A percentile compares a stretch with the other conserved stretches of the same genome.
Conservation (phyloP, 2,888 invertebrate species). For the Zygothrica quintamaculata region DNA sequence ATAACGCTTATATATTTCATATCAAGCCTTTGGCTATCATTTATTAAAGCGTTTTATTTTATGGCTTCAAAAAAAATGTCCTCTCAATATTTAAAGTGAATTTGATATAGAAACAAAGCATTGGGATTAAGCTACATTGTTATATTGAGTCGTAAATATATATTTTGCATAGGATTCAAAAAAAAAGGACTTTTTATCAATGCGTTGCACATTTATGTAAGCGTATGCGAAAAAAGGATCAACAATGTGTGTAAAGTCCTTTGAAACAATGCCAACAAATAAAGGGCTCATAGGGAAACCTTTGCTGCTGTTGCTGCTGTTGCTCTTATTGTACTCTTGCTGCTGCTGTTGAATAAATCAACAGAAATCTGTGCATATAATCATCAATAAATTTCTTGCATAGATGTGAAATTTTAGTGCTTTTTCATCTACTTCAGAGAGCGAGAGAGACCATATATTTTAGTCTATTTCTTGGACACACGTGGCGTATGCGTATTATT, state of each 20-base stretch:
- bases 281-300: slow-evolving; percentile 7
- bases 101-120: no score
- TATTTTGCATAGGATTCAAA: background rate
- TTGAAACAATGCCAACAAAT: slow-evolving; percentile 13
- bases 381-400: slow-evolving; percentile 47
- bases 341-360: slow-evolving; percentile 10
- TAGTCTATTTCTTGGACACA: slow-evolving; percentile 10
- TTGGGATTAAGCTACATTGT: no score
- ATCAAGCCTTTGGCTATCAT: no score
- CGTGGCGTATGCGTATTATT: slow-evolving; percentile 50
- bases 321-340: background rate
- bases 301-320: background rate
- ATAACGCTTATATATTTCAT: no score
- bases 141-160: background rate
- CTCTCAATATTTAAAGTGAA: no score
- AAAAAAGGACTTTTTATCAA: background rate
- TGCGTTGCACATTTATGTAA: slow-evolving; percentile 1
- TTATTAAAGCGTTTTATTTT: no score
- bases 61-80: no score
- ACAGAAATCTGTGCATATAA: slow-evolving; percentile 44
- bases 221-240: background rate
- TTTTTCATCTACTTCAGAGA: slow-evolving; percentile 43
- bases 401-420: slow-evolving; percentile 39
- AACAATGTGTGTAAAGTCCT: slow-evolving; percentile 2
- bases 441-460: slow-evolving; percentile 13